Base-by-base conservation (phyloP, 1,140 invertebrate species). In the Cydia splendana region DNA sequence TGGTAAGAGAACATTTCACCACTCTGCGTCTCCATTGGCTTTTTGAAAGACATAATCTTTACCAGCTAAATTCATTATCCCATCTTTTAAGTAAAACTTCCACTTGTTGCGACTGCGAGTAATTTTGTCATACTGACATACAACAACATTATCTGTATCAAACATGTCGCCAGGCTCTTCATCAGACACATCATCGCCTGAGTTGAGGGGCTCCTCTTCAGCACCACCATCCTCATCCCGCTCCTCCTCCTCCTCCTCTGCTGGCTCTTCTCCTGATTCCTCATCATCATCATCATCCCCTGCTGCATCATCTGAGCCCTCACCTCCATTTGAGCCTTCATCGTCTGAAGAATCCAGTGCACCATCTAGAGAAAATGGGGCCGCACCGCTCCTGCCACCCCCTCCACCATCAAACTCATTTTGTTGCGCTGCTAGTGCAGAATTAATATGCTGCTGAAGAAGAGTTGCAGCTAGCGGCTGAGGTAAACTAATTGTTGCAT, bases 71-170 rank as follows among this genome's bases (percentile, higher is more conserved):
- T 99, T 99, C 99, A 99, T 99, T 78, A 99, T 99, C 67, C 99
- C 99, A 94, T 99, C 99, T 95, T 99, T 99, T 75, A 99, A 94
- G 94, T 99, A 98, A 92, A 99, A 99, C 94, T 99, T 99, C 99
- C 99, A 99, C 92, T 99, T 99, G 88, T 99, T 99, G 86, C 99
- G 96, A 88, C 97, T 99, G 89, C 99, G 95, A 79, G 98, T 98
- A 77, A 99, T 99, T 97, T 99, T 99, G 94, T 99, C 99, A 95
- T 99, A 99, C 90, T 99, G 99, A 91, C 99, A 99, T 42, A 99
- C 99, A 79, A 99, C 98, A 76, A 99, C 98, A 95, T 99, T 99
- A 80, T 99, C 98, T 71, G 98, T 98, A 85, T 99, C 98, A 94
- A 99, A 99, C 87, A 99, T 94, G 89, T 99, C 98, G 78, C 96